Evolutionary conservation across 1,140 invertebrate species (phyloP), one percentile per base, ranked within the genome.

Genomic region (Drosophila nigrodunni): DNA sequence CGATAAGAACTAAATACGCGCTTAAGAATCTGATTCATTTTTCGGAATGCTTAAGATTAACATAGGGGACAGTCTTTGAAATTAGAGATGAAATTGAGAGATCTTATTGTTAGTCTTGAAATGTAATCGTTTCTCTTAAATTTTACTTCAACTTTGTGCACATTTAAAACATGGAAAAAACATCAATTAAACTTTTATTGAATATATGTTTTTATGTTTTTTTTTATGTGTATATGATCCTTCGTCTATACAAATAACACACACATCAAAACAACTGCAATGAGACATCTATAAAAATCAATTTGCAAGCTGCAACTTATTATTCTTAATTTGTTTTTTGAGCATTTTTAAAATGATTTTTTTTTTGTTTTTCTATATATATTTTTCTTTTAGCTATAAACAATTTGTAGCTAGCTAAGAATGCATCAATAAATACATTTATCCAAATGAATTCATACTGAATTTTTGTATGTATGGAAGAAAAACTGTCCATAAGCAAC

Each of bases 401-500:
- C 66, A 72, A 72, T 59, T 72, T 79, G 71, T 47, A 47, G 61
- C 83, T 87, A 87, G 85, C 83, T 87, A 87, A 80, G 69, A 83
- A 87, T 87, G 83, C 83, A 87, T 87, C 83, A 87, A 87, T 87
- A 87, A 87, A 87, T 75, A 87, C 83, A 87, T 87, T 87, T 83
- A 87, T 87, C 58, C 69, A 73, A 75, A 75, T 72, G 47, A 47
- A 59, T 52, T 47, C 11, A 43, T 66, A 59, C 39, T 78, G 61
- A 87, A 68, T 67, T 61, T 68, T 54, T 43, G 43, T 68, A 66
- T 82, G 50, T 87, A 87, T 87, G 83, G 83, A 88, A 87, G 83
- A 87, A 87, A 87, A 87, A 87, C 83, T 87, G 83, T 87, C 83
- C 83, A 87, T 87, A 87, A 87, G 83, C 83, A 87, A 87, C 78